Evolutionary conservation across 2,888 invertebrate genomes (phyloP).

Genomic region (Gasteruption jaculator): DNA sequence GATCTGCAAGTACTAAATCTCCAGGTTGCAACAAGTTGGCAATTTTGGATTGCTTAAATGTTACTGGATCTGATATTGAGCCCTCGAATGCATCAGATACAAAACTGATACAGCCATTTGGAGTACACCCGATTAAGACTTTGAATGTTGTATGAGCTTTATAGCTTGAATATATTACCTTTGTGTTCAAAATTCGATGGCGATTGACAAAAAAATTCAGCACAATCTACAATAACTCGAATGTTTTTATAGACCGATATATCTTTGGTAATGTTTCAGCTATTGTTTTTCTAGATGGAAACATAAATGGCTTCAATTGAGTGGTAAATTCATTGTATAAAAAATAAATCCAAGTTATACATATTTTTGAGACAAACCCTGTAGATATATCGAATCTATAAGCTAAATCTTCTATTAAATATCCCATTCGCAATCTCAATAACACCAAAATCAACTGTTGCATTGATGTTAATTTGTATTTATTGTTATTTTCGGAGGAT

Average conservation of each 20-base stretch:
- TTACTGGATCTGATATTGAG: slow-evolving; percentile 24
- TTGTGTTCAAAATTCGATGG: slow-evolving; percentile 27
- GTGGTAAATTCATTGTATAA: slow-evolving; percentile 21
- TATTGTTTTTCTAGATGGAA: slow-evolving; percentile 18
- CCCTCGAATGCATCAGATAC: slow-evolving; percentile 27
- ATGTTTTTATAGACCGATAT: slow-evolving; percentile 19
- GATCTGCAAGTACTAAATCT: slow-evolving; percentile 28
- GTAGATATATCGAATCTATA: slow-evolving; percentile 20
- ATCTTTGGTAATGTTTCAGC: slow-evolving; percentile 17
- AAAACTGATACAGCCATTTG: slow-evolving; percentile 24
- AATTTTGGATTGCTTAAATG: slow-evolving; percentile 20
- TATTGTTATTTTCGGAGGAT: no score
- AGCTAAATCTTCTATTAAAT: slow-evolving; percentile 19
- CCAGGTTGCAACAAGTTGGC: slow-evolving; percentile 21
- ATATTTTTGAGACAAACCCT: slow-evolving; percentile 19
- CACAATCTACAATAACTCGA: slow-evolving; percentile 25
- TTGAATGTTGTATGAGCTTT: slow-evolving; percentile 28
- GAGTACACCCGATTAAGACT: slow-evolving; percentile 26
- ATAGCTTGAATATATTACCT: slow-evolving; percentile 26
- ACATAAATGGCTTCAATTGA: slow-evolving; percentile 19
- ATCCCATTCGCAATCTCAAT: slow-evolving; percentile 17
- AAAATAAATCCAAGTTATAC: slow-evolving; percentile 20
- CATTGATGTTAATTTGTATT: no score
- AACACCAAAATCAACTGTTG: slow-evolving; percentile 20
- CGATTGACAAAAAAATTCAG: slow-evolving; percentile 26